Evolutionary conservation across 2,797 vertebrate species (phyloP).

Genomic region (Bryconaethiops microstoma): DNA sequence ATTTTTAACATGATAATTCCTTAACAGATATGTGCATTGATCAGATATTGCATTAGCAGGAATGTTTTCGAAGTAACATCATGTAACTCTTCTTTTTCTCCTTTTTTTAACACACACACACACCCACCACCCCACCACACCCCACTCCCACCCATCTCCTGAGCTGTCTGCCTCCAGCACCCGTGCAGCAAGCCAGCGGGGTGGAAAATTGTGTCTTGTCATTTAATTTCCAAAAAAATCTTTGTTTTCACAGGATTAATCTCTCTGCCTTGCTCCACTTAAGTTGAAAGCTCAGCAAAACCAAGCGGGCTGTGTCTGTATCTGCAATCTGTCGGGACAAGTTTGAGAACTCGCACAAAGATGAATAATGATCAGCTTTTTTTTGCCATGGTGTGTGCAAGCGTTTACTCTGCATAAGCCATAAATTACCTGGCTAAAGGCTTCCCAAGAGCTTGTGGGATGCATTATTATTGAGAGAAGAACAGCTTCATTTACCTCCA

Average conservation of each 20-base stretch:
- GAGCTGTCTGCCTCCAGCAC: constrained; percentile 74
- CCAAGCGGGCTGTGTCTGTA: constrained; percentile 72
- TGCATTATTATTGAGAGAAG: constrained; percentile 53
- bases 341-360: constrained; percentile 66
- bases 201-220: constrained; percentile 96
- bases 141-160: constrained; percentile 66
- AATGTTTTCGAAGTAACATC: not conserved
- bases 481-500: constrained; percentile 46
- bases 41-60: not conserved
- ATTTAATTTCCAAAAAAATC: constrained; percentile 87
- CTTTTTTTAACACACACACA: not conserved
- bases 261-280: constrained; percentile 91
- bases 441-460: constrained; percentile 40
- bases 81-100: constrained; percentile 21
- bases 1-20: not conserved
- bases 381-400: constrained; percentile 68
- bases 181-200: constrained; percentile 86
- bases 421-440: constrained; percentile 59
- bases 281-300: constrained; percentile 93
- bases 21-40: not conserved
- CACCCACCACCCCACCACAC: constrained; percentile 63
- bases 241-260: constrained; percentile 97
- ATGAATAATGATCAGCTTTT: constrained; percentile 86
- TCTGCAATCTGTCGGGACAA: constrained; percentile 67
- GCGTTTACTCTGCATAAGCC: constrained; percentile 59